Evolutionary conservation across 2,888 invertebrate genomes (phyloP).

Genomic region (Sarcophaga subvicina): DNA sequence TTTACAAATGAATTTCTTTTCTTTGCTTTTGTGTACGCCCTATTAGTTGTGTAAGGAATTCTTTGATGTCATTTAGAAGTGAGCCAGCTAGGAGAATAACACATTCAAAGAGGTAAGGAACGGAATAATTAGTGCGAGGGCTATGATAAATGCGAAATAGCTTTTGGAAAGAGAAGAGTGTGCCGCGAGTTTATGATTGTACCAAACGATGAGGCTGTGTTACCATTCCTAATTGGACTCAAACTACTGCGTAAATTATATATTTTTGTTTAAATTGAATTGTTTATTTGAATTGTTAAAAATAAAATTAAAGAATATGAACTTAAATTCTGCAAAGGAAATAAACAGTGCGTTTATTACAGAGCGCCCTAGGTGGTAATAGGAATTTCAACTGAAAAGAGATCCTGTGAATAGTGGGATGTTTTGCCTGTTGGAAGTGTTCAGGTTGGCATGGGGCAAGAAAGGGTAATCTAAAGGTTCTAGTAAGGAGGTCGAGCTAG

Average conservation of each 20-base stretch:
- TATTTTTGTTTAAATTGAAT: no score
- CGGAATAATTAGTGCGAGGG: conserved; percentile 15
- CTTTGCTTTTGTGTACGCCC: conserved; percentile 26
- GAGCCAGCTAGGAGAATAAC: conserved; percentile 6
- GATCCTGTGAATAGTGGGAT: no score
- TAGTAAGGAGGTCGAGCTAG: background rate
- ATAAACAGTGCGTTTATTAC: no score
- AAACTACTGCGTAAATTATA: no score
- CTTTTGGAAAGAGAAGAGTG: background rate
- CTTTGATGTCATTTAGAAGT: conserved; percentile 42
- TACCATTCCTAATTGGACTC: background rate
- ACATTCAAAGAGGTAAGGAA: conserved; percentile 31
- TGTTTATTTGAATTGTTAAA: no score
- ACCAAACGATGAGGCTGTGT: conserved; percentile 27
- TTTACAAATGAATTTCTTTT: conserved; percentile 35
- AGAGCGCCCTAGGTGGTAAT: no score
- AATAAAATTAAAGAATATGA: no score
- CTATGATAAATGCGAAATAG: conserved; percentile 6
- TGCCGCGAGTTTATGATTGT: conserved; percentile 26
- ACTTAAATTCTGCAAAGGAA: no score
- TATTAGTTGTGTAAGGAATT: conserved; percentile 33
- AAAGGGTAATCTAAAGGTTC: no score
- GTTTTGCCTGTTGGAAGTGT: no score
- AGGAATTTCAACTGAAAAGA: no score
- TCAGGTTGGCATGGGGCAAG: no score